Base-by-base conservation (phyloP, 2,888 invertebrate species). In the Kuschelorhynchus macadamiae region DNA sequence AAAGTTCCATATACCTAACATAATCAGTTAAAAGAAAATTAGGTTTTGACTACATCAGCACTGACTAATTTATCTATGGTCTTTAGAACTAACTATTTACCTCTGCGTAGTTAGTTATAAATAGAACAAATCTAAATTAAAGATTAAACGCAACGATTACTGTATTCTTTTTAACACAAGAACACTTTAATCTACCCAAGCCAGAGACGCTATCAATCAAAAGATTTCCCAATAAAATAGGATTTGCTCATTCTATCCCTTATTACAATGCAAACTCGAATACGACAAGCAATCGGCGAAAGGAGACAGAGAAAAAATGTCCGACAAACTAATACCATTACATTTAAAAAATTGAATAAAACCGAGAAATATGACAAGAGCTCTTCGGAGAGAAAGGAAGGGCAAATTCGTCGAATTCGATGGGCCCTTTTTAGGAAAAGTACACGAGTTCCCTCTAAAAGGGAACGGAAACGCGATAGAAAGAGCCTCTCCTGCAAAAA, bases 391-490 rank as follows among this genome's bases (percentile, higher is more conserved):
- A 49, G 47, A 56, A 44, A 16, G 57, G 47, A 52, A 47, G 50
- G 50, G 44, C 52, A 49, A 65, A 59, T 65, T 57, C 49, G 36
- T 32, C 32, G 44, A 17, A 50, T 50, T 44, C 44, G 59, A 57
- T 49, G 64, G 56, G 49, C 49, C 47, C 55, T 55, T 64, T 64
- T 56, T 36, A 65, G 59, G 59, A 65, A 65, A 56, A 56, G 52
- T 39, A 65, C 65, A 65, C 59, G 57, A 57, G 57, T 65, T 65
- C 39, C 47, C 65, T 65, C 42, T 65, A 65, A 65, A 65, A 65
- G 56, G 59, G 50, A 55, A 32, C 44, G 65, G 50, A 57, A 64
- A 64, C 30, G 64, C 49, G 42, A 57, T 56, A 59, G 50, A 49
- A 56, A 44, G 57, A 56, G 47, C 39, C 56, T 56, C 52, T 56